Base-by-base conservation (phyloP, 2,888 invertebrate species). In the Trisateles emortualis region DNA sequence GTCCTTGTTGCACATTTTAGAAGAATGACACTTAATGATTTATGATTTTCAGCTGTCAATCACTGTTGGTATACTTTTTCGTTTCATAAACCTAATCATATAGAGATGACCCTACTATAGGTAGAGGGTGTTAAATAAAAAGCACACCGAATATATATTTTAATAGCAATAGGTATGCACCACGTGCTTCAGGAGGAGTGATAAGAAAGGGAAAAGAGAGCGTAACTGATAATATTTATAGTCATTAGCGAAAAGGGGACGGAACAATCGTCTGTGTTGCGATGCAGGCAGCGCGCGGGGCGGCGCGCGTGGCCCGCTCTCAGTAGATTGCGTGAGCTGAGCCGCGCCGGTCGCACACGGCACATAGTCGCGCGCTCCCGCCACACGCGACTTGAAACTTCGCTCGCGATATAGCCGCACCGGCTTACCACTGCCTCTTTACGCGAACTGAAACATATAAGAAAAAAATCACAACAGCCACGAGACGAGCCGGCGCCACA, bases 281-380 rank as follows among this genome's bases (percentile, higher is more conserved):
- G 83, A 77, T 78, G 84, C 86, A 84, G 88, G 91, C 88, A 88
- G 71, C 87, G 84, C 89, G 93, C 91, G 90, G 92, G 93, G 93
- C 93, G 94, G 94, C 94, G 94, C 94, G 94, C 93, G 93, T 92
- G 92, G 84, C 66, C 57, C 87, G 86, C 74, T 93, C 77, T 78
- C 94, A 95, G 94, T 94, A 94, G 94, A 94, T 90, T 94, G 94
- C 94, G 94, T 93, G 94, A 94, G 94, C 94, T 94, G 94, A 94
- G 94, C 94, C 88, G 90, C 93, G 94, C 90, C 92, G 94, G 90
- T 88, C 90, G 91, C 83, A 79, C 75, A 79, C 83, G 82, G 81
- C 83, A 74, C 66, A 77, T 68, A 81, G 76, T 82, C 84, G 86
- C 84, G 83, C 79, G 83, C 86, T 81, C 85, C 78, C 81, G 77